phyloP scores from a whole-genome alignment of 2,797 vertebrate genomes.

The Microchirus variegatus region DNA sequence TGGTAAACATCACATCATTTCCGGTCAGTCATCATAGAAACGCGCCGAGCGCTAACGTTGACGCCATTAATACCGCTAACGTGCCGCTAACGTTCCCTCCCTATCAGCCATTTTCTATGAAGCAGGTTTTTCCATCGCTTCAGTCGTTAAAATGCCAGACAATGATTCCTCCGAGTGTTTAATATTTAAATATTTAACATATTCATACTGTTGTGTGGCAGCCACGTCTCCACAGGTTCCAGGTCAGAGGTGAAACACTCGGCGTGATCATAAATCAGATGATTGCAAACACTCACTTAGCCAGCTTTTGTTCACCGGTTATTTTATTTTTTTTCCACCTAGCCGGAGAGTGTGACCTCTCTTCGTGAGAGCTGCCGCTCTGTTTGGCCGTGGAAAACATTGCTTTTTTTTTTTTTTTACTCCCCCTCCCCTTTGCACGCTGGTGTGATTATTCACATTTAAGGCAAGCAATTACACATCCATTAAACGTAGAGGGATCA shows the following conservation, averaged over 20 bases:
- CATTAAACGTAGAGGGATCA: conserved; percentile 65
- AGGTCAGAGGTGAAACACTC: conserved; percentile 38
- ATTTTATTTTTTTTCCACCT: conserved; percentile 63
- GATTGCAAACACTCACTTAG: background rate
- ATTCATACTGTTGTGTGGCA: conserved; percentile 3
- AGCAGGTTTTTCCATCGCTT: background rate
- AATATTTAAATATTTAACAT: conserved; percentile 18
- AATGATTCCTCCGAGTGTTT: background rate
- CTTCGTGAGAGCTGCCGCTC: conserved; percentile 49
- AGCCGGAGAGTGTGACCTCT: conserved; percentile 53
- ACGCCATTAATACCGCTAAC: too few relatives aligned
- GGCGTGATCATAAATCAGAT: conserved; percentile 24
- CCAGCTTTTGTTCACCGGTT: conserved; percentile 11
- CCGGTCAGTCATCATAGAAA: too few relatives aligned
- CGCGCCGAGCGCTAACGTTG: too few relatives aligned
- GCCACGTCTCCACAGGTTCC: conserved; percentile 8
- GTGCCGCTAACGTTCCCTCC: too few relatives aligned
- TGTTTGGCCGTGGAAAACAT: conserved; percentile 61
- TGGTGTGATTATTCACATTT: conserved; percentile 68
- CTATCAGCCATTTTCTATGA: too few relatives aligned
- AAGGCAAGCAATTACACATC: conserved; percentile 69
- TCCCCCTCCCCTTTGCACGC: conserved; percentile 58
- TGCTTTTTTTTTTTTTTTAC: too few relatives aligned
- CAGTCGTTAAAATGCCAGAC: background rate
- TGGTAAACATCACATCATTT: too few relatives aligned